A percentile compares a stretch with the other conserved stretches of the same genome.
Evolutionary conservation across 92 coral and sea anemone species (phyloP).

Genomic region (Bergia sp.): DNA sequence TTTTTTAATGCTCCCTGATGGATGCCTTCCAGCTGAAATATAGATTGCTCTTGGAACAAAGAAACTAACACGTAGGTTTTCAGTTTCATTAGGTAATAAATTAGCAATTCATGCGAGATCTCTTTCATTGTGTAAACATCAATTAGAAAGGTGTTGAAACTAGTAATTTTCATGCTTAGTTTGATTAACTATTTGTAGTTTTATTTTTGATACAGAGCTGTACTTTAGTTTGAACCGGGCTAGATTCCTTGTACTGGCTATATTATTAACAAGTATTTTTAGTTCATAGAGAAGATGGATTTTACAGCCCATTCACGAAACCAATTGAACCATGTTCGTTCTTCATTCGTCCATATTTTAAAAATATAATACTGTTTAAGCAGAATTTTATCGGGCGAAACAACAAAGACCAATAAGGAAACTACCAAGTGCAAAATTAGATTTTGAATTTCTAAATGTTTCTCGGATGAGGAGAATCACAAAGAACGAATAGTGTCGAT

Average conservation of each 20-base stretch:
- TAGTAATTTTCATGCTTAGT: not conserved
- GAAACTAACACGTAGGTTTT: not conserved
- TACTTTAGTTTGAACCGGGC: not conserved
- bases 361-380: no score
- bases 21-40: not conserved
- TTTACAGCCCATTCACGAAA: not conserved
- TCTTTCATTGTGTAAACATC: not conserved
- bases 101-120: not conserved
- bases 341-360: no score
- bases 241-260: not conserved
- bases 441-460: no score
- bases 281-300: not conserved
- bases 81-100: not conserved
- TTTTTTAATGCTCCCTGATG: no score
- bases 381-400: no score
- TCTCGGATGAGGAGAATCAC: no score
- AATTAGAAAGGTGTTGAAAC: slow-evolving; percentile 2
- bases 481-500: no score
- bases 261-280: not conserved
- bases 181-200: not conserved
- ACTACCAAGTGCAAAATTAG: no score
- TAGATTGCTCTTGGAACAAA: not conserved
- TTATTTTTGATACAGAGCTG: not conserved
- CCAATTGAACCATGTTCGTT: not conserved
- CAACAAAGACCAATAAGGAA: no score